Conservation (phyloP, 2,113 vertebrate species). For the Azemiops feae region DNA sequence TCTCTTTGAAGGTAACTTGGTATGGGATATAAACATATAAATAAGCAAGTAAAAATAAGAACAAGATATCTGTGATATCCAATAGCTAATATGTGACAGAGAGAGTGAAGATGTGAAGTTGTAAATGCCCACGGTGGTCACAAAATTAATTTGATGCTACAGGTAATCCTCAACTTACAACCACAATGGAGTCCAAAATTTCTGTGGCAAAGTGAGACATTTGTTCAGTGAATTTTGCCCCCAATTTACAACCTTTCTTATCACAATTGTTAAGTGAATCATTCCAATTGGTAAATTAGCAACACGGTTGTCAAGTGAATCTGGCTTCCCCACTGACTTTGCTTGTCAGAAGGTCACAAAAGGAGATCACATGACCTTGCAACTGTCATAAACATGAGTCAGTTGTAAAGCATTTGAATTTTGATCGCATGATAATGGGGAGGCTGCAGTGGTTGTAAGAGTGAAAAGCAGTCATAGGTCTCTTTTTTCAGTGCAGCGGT, state of each 20-base stretch:
- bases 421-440: not conserved
- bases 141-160: not conserved
- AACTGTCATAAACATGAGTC: not conserved
- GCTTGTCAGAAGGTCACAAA: not conserved
- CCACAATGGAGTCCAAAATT: not conserved
- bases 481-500: not conserved
- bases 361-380: not conserved
- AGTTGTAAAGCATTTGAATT: not conserved
- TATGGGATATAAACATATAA: not conserved
- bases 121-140: not conserved
- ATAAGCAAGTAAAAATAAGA: not conserved
- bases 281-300: not conserved
- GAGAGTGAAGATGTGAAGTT: not conserved
- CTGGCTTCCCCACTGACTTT: not conserved
- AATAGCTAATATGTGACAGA: not conserved
- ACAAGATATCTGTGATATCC: not conserved
- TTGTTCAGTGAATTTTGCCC: not conserved
- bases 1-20: not conserved
- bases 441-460: not conserved
- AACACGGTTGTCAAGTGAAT: not conserved
- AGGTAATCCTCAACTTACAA: not conserved
- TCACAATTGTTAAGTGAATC: not conserved
- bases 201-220: not conserved
- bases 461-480: not conserved
- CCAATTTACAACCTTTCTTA: not conserved